Base-by-base conservation (phyloP, 2,113 vertebrate species). In the Catharus bicknelli region DNA sequence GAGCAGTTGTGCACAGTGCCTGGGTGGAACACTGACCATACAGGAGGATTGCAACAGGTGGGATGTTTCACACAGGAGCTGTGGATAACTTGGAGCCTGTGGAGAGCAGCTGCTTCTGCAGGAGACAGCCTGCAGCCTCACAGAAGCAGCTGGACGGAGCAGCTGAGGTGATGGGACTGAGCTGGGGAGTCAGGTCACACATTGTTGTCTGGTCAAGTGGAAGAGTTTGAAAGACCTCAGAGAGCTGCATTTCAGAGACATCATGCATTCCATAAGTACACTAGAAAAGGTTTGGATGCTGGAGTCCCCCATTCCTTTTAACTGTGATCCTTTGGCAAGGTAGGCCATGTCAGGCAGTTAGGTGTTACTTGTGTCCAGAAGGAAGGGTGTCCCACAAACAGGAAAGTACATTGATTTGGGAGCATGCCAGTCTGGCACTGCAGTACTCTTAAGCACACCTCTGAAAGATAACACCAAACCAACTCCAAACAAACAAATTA, bases 11-110 rank as follows among this genome's bases (percentile, higher is more conserved):
- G 19, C 29, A 4, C 34, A 25, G 48, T 34, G 29, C 19, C 15
- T 23, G 53, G 6, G 19, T 45, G 2, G 5, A 68, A 32, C 13
- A 2, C 8, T 36, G 54, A 8, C 22, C 5, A 0, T 21, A 10
- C 11, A 36, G 66, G 36, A 45, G 55, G 36, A 51, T 53, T 75
- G 21, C 54, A 70, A 2, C 5, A 32, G 25, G 36, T 59, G 54
- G 3, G 15, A 5, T 57, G 25, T 68, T 91, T 59, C 27, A 48
- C 40, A 12, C 27, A 73, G n/a, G 50, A 73, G 27, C 66, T 68
- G 36, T 40, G 40, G 68, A 3, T 82, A 59, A 45, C 20, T 40
- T 61, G 30, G 55, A 61, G 50, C 36, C 11, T 32, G 21, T 8
- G 32, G 25, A 50, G 14, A 58, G 14, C 0, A 64, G 14, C 16